Evolutionary conservation across 2,113 vertebrate genomes (phyloP).

Genomic region (Hydropotes inermis): DNA sequence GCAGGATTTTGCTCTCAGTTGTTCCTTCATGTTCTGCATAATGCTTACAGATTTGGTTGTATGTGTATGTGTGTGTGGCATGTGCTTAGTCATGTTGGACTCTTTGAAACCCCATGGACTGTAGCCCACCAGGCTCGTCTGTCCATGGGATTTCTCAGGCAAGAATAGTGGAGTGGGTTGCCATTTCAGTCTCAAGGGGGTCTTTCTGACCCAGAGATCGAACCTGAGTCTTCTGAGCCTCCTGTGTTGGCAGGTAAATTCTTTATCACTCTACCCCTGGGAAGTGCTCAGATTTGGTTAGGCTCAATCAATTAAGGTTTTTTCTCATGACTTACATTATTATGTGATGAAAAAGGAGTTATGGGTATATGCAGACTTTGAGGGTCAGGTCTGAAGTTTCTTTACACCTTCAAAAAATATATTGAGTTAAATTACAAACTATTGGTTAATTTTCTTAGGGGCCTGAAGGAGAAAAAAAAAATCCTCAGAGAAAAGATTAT

Average conservation of each 20-base stretch:
- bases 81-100: not conserved
- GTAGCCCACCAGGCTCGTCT: not conserved
- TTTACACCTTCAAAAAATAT: slow-evolving; percentile 38
- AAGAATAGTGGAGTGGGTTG: not conserved
- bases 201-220: not conserved
- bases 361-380: slow-evolving; percentile 1
- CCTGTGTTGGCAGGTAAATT: not conserved
- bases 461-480: not conserved
- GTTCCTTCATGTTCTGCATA: not conserved
- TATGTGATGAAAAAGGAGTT: not conserved
- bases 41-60: not conserved
- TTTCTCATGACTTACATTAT: not conserved
- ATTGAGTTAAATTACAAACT: slow-evolving; percentile 43
- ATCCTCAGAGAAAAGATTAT: not conserved
- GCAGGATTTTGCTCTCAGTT: not conserved
- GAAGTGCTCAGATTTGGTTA: not conserved
- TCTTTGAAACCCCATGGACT: not conserved
- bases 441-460: slow-evolving; percentile 25
- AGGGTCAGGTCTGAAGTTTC: not conserved
- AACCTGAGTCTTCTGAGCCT: not conserved
- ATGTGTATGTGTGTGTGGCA: not conserved
- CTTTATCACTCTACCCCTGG: not conserved
- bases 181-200: not conserved
- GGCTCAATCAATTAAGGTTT: slow-evolving; percentile 14
- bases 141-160: not conserved